Percentiles rank a stretch among this genome's conserved stretches.
Conservation (phyloP, 2,797 vertebrate genomes). For the Falco biarmicus region DNA sequence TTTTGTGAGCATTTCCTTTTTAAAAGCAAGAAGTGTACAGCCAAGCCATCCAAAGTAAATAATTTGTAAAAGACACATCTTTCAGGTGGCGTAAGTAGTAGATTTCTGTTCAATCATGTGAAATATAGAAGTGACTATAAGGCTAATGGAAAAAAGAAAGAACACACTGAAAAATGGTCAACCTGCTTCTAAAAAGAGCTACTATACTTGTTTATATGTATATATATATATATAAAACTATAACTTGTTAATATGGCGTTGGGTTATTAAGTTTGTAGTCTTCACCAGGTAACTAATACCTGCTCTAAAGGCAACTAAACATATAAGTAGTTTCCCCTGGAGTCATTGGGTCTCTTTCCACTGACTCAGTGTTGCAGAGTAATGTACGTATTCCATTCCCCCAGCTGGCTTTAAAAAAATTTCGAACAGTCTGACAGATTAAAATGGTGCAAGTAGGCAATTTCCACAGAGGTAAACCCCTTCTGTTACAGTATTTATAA, state of each 20-base stretch:
- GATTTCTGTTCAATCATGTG: not conserved
- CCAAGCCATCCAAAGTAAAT: not conserved
- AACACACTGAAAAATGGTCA: not conserved
- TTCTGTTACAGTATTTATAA: not conserved
- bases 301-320: not conserved
- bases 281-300: not conserved
- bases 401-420: slow-evolving; percentile 14
- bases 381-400: not conserved
- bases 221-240: no score
- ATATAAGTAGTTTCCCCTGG: not conserved
- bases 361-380: slow-evolving; percentile 20
- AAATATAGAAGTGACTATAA: not conserved
- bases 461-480: not conserved
- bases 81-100: not conserved
- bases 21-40: not conserved
- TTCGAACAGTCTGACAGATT: not conserved
- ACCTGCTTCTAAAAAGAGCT: not conserved
- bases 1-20: not conserved
- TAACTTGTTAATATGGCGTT: not conserved
- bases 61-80: not conserved
- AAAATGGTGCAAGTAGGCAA: not conserved
- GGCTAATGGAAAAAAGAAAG: not conserved
- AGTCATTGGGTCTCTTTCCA: not conserved
- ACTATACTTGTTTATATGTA: not conserved
- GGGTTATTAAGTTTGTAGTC: not conserved